Evolutionary conservation across 2,888 invertebrate species (phyloP).

Genomic region (Arrhopalites spinosus): DNA sequence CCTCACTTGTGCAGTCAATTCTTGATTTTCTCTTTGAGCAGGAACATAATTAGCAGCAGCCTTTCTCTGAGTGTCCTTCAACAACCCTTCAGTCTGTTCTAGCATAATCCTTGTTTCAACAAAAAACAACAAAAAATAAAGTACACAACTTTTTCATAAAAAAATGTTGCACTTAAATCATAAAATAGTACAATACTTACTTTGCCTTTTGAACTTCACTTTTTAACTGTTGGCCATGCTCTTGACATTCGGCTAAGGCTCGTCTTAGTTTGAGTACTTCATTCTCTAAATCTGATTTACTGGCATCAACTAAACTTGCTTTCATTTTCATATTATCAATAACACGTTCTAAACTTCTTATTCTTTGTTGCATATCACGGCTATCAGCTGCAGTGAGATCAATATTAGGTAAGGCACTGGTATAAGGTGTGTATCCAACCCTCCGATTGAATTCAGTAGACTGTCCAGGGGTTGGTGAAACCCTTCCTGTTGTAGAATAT

Average conservation of each 20-base stretch:
- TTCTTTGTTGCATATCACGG: conserved; percentile 3
- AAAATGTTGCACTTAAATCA: neutral
- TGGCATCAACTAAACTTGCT: conserved; percentile 20
- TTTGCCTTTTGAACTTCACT: conserved; percentile 38
- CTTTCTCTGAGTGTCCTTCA: conserved; percentile 35
- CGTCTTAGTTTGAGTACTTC: conserved; percentile 35
- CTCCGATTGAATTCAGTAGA: neutral
- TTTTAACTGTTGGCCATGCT: conserved; percentile 32
- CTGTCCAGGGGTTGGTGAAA: too few relatives aligned
- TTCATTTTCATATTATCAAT: conserved; percentile 27
- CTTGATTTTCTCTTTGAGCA: conserved; percentile 40
- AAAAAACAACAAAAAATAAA: neutral
- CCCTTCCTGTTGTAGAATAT: neutral
- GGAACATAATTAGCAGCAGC: conserved; percentile 34
- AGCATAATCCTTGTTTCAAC: conserved; percentile 38
- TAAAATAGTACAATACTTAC: conserved; percentile 18
- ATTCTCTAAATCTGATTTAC: conserved; percentile 31
- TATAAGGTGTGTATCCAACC: neutral
- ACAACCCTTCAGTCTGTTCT: conserved; percentile 34
- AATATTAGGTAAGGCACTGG: neutral
- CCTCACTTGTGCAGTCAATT: conserved; percentile 40
- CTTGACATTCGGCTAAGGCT: conserved; percentile 33
- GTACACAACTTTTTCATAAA: neutral
- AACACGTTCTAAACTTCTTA: conserved; percentile 21
- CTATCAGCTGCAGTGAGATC: neutral